Evolutionary conservation across 1,140 invertebrate genomes (phyloP), one percentile per base, ranked within the genome.

Genomic region (Antheraea pernyi): DNA sequence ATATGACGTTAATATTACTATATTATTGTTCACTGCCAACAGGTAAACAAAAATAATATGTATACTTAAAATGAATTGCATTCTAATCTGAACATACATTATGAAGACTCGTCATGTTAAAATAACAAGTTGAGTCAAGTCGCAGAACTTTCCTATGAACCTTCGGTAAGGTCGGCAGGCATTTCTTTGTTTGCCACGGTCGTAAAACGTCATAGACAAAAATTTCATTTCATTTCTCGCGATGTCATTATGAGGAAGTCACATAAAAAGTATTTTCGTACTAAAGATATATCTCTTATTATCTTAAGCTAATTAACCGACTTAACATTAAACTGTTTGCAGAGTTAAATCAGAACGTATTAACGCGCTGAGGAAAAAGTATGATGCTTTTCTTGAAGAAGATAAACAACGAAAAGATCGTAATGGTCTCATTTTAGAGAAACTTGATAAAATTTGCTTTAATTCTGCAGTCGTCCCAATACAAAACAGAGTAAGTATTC

Each of bases 361-460:
- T n/a, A 87, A 90, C 65, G 73, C 79, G n/a, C 30, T 92, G 37
- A 80, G 86, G 71, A 91, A 91, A 77, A 82, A 88, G 73, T 92
- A 88, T 77, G 88, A 91, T 42, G 82, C 83, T 48, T 90, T 89
- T 76, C 70, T 92, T 10, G 88, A 92, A 76, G 88, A 92, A 68
- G 90, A 92, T 72, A 89, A 84, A 67, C 89, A 83, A 71, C 81
- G 90, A 10, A 91, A 81, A 77, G 82, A 88, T 63, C 71, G 90
- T 36, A 92, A 92, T 81, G 83, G 87, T 69, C 88, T 82, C 62
- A 92, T 92, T 69, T 72, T 92, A 70, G 83, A 77, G 36, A 81
- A 74, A 22, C 78, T 92, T 3, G 87, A 92, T 64, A 88, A 85
- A 74, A 86, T 92, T 76, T 80, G 85, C 4, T 79, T 75, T 13